A percentile compares a stretch with the other conserved stretches of the same genome.
phyloP scores from a whole-genome alignment of 2,888 invertebrate genomes.

The Chironomus riparius region DNA sequence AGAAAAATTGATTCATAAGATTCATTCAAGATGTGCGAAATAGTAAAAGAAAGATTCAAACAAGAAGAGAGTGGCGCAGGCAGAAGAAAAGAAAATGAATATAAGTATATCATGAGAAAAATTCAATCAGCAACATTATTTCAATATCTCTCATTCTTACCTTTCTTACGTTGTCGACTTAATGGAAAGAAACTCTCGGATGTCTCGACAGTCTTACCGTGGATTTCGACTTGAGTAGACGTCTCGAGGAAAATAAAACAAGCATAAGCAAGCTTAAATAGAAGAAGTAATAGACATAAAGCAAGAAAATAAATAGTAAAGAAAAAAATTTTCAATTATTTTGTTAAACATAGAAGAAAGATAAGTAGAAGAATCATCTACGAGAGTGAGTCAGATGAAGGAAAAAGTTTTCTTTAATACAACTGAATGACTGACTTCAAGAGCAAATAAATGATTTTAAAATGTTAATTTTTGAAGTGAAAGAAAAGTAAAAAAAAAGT shows the following conservation, averaged over 20 bases:
- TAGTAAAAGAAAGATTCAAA: background rate
- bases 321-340: background rate
- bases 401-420: no score
- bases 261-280: background rate
- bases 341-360: background rate
- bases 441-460: background rate
- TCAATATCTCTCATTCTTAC: constrained; percentile 14
- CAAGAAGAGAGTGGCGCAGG: background rate
- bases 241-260: background rate
- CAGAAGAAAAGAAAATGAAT: background rate
- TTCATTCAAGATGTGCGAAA: background rate
- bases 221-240: constrained; percentile 10
- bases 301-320: background rate
- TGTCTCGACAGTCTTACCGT: constrained; percentile 11
- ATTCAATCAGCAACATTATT: constrained; percentile 6
- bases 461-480: background rate
- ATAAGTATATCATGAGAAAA: background rate
- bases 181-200: constrained; percentile 7
- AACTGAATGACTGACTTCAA: no score
- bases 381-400: no score
- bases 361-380: background rate
- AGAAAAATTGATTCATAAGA: background rate
- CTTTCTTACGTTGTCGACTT: background rate
- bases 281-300: background rate
- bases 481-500: background rate